phyloP scores from a whole-genome alignment of 1,140 invertebrate genomes.

The Bathynomus jamesi region DNA sequence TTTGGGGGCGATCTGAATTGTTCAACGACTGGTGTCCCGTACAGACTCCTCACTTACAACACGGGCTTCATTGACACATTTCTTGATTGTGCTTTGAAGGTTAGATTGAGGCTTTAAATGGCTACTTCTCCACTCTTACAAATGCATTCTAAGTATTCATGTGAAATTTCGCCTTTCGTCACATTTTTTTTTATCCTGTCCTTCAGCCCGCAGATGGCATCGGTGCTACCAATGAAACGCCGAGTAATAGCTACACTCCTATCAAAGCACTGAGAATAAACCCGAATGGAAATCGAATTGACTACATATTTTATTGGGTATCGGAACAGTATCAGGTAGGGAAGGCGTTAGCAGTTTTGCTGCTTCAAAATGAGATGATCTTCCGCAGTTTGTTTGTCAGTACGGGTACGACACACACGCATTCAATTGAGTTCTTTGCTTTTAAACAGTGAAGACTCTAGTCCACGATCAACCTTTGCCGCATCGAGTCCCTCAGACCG shows the following conservation, averaged over 20 bases:
- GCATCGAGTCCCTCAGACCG: slow-evolving; percentile 5
- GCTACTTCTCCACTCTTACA: background rate
- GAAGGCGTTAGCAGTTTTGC: background rate
- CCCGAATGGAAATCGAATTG: slow-evolving; percentile 76
- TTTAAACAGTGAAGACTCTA: background rate
- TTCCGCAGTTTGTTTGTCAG: no score
- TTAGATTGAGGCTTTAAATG: no score
- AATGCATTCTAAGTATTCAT: no score
- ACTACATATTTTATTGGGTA: slow-evolving; percentile 73
- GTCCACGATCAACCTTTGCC: background rate
- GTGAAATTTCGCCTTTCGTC: no score
- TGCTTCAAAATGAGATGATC: no score
- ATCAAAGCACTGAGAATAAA: slow-evolving; percentile 47
- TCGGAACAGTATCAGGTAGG: background rate
- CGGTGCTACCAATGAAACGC: slow-evolving; percentile 67
- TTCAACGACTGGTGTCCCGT: slow-evolving; percentile 47
- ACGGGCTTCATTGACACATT: slow-evolving; percentile 39
- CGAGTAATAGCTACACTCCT: slow-evolving; percentile 72
- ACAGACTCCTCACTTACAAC: slow-evolving; percentile 46
- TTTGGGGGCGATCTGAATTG: slow-evolving; percentile 52
- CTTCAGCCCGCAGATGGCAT: slow-evolving; percentile 24
- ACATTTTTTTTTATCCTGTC: no score
- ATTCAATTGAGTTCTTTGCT: no score
- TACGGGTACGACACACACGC: no score
- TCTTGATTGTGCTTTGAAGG: slow-evolving; percentile 7